Evolutionary conservation across 2,888 invertebrate genomes (phyloP).

Genomic region (Himalopsyche tibetana): DNA sequence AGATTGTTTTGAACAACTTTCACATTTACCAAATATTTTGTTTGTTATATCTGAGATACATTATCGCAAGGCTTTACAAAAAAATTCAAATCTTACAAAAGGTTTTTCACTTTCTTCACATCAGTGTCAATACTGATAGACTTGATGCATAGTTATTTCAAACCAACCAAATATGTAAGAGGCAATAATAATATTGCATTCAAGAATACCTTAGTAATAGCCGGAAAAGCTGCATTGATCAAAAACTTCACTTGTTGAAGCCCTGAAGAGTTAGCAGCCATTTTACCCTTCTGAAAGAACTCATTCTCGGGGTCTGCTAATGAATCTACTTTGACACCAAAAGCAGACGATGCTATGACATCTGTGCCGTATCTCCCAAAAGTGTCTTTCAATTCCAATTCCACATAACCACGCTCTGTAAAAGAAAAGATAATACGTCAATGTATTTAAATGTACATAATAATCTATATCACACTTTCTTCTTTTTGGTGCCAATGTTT

Average conservation of each 20-base stretch:
- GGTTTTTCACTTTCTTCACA: too few relatives aligned
- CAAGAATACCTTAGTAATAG: constrained; percentile 49
- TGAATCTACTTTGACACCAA: constrained; percentile 77
- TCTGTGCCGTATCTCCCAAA: constrained; percentile 74
- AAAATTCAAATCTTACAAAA: too few relatives aligned
- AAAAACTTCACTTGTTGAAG: constrained; percentile 67
- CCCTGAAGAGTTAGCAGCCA: constrained; percentile 71
- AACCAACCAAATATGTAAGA: too few relatives aligned
- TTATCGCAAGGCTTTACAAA: too few relatives aligned
- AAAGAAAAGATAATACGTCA: neutral
- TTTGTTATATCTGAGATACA: too few relatives aligned
- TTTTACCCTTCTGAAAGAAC: constrained; percentile 76
- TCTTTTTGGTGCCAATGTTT: too few relatives aligned
- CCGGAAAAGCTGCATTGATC: constrained; percentile 35
- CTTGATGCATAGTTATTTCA: too few relatives aligned
- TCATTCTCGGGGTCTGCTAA: constrained; percentile 74
- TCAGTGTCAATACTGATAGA: too few relatives aligned
- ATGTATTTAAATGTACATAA: too few relatives aligned
- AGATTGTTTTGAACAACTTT: too few relatives aligned
- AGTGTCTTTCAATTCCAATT: constrained; percentile 72
- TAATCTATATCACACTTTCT: too few relatives aligned
- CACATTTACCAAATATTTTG: too few relatives aligned
- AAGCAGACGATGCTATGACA: constrained; percentile 76
- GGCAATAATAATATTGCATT: neutral
- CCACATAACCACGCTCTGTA: constrained; percentile 64